phyloP scores from a whole-genome alignment of 2,888 invertebrate genomes.

The Melinaea marsaeus region DNA sequence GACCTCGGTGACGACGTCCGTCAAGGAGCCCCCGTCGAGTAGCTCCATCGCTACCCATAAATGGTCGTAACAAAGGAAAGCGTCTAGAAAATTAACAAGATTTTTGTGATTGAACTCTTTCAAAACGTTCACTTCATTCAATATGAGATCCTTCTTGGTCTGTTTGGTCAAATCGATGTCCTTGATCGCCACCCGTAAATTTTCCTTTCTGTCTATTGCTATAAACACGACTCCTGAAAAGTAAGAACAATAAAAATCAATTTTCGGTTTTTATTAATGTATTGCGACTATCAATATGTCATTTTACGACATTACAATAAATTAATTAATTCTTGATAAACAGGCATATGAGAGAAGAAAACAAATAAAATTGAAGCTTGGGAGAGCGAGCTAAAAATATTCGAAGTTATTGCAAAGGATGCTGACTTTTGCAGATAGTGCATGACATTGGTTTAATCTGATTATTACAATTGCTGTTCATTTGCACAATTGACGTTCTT shows the following conservation, averaged over 20 bases:
- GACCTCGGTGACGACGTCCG: slow-evolving; percentile 98
- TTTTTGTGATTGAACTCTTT: slow-evolving; percentile 95
- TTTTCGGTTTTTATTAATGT: not conserved
- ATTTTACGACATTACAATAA: not conserved
- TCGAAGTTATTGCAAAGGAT: not conserved
- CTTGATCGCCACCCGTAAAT: slow-evolving; percentile 93
- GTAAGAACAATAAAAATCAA: slow-evolving; percentile 6
- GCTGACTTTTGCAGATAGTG: slow-evolving; percentile 2
- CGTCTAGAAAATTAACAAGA: slow-evolving; percentile 96
- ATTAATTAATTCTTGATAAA: not conserved
- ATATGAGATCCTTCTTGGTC: slow-evolving; percentile 95
- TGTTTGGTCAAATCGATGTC: slow-evolving; percentile 97
- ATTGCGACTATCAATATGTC: not conserved
- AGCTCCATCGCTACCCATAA: slow-evolving; percentile 98
- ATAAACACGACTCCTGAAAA: slow-evolving; percentile 89
- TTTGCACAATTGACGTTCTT: slow-evolving; percentile 17
- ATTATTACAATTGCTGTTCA: slow-evolving; percentile 25
- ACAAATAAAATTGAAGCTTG: not conserved
- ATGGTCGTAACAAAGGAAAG: slow-evolving; percentile 93
- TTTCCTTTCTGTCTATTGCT: slow-evolving; percentile 86
- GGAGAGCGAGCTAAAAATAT: not conserved
- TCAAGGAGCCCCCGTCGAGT: slow-evolving; percentile 95
- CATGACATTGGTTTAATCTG: slow-evolving; percentile 20
- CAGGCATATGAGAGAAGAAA: not conserved
- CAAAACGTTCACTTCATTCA: slow-evolving; percentile 95